Base-by-base conservation (phyloP, 2,888 invertebrate species). In the Trachelus stipa region DNA sequence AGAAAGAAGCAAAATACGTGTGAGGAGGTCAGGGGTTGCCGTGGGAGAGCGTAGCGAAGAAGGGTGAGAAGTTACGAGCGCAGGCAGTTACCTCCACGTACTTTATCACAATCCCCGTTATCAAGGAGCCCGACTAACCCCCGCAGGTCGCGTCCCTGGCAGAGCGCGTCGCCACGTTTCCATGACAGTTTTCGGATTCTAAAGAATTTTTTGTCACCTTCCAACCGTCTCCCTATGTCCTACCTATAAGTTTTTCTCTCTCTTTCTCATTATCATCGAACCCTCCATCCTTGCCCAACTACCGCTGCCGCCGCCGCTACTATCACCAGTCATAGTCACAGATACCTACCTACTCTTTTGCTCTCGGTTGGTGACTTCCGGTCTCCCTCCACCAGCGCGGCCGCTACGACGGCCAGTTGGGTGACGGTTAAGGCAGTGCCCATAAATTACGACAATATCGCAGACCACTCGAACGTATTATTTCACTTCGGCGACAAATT, bases 401-500 rank as follows among this genome's bases (percentile, higher is more conserved):
- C 56, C 23, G 2, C 56, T 9, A 56, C 56, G 15, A 2, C 23
- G 15, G 23, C 56, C 56, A 23, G 23, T 9, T 2, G 56, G 56
- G 9, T 56, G 56, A 56, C 56, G 56, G 56, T 56, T 56, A 56
- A 56, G 56, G 23, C 56, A 2, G 31, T 15, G 33, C 76, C 74
- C 82, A 75, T 84, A 81, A 87, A 83, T 85, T 84, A 85, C 81
- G 81, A 79, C 77, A 79, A 82, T 81, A 80, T 79, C 81, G 80
- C 56, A 56, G 56, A 56, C 56, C 23, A 56, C 77, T 69, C 76
- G 81, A 81, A 79, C 83, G 81, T 84, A 85, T 88, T 87, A 87
- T 87, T 86, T 85, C 84, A 84, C 84, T 84, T 85, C 81, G 84
- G 83, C 82, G 86, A 86, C 87, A 86, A 88, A 87, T 88, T 87